A percentile compares a stretch with the other conserved stretches of the same genome.
These are phyloP conservation scores for Calidris pugnax DNA, from an alignment of 2,113 vertebrate genomes.

Conservation along the genomic window DNA sequence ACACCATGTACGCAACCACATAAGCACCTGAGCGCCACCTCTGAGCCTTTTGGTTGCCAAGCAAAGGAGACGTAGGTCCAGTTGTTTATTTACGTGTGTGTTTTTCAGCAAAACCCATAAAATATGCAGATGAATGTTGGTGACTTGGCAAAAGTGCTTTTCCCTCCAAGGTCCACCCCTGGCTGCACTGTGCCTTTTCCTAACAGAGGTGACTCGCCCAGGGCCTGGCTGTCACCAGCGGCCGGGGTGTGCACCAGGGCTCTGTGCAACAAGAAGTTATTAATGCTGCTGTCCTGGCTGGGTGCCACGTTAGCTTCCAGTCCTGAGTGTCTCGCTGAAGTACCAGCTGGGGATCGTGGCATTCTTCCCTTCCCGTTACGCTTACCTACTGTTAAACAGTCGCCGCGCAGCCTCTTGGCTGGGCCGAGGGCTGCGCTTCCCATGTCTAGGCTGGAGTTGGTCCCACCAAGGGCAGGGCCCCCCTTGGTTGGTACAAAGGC, in stretches of 20 bases:
- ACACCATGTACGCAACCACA: background rate
- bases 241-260: background rate
- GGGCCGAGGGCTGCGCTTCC: background rate
- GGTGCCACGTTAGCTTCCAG: constrained; percentile 32
- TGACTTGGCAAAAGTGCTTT: background rate
- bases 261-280: constrained; percentile 36
- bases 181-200: background rate
- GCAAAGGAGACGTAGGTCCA: background rate
- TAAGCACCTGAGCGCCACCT: background rate
- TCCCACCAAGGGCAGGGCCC: background rate
- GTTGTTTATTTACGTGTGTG: background rate
- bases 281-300: constrained; percentile 52
- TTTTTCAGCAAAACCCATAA: background rate
- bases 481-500: background rate
- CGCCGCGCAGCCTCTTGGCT: background rate
- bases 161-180: background rate
- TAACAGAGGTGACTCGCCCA: fast-evolving
- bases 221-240: background rate
- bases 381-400: constrained; percentile 36
- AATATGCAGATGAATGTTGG: background rate
- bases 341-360: constrained; percentile 50
- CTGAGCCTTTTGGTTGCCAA: background rate
- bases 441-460: background rate
- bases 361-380: background rate
- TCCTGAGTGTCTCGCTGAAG: constrained; percentile 39